Base-by-base conservation (phyloP, 2,113 vertebrate species). In the Pseudorasbora parva region DNA sequence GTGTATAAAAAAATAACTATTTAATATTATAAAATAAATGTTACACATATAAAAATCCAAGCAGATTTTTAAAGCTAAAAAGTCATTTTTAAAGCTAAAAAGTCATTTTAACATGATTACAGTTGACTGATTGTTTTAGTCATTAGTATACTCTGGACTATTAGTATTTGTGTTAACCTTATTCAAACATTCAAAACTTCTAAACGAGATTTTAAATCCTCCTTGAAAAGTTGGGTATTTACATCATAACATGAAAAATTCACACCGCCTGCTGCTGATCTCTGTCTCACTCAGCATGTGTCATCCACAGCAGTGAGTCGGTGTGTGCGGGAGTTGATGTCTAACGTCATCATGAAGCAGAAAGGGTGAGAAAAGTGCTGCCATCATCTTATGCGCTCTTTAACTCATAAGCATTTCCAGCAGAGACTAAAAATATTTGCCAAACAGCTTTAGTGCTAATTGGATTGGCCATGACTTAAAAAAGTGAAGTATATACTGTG, bases 261-360 rank as follows among this genome's bases (percentile, higher is more conserved):
- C 23, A 49, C 60, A 19, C 72, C 9, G 45, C 19, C 75, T 23
- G 4, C 47, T 54, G n/a, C 21, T 74, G 60, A 49, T 66, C 45
- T 51, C 15, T 23, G 60, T 81, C 75, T 69, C 41, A 64, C 7
- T 69, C 78, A 76, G 79, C 3, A 1, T 57, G 57, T 79, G 84
- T 76, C 64, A 87, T 75, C 69, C 21, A 56, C 81, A 73, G 49
- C 27, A 9, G 37, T 81, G 81, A 75, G n/a, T 83, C 86, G 71
- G 74, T 25, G 19, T 68, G 33, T n/a, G 62, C 51, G 21, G 15
- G 82, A 79, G 49, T 6, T 49, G 45, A 27, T 41, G n/a, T 64
- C 75, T 15, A 74, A 69, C 75, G 30, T 66, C 59, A 45, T 76
- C 43, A 30, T 77, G 51, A 76, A 84, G 59, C 75, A 75, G 37